Evolutionary conservation across 2,888 invertebrate genomes (phyloP), one percentile per base, ranked within the genome.

Genomic region (Gordius sp.): DNA sequence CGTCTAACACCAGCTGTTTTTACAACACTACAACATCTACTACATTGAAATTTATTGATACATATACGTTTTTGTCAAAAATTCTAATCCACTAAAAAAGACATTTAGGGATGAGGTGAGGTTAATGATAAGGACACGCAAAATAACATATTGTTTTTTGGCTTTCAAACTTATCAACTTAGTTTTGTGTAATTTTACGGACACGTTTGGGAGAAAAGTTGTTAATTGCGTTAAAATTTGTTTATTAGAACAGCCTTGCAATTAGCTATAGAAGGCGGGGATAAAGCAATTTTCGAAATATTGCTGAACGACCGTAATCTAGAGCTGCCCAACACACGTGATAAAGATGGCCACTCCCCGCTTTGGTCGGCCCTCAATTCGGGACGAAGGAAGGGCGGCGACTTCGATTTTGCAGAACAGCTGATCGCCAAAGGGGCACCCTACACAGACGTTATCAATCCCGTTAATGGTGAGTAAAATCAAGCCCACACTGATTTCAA

Each of bases 261-360:
- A 47, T 23, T 47, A n/a, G 47, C 47, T 47, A 47, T 47, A 4
- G 47, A 47, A 47, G 20, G 20, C 47, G 47, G 47, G 4, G 8
- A 4, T 20, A 8, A 47, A 47, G 4, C 47, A 4, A 47, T 47
- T 47, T 47, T 47, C 20, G 47, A 47, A 18, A 4, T 47, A 8
- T 23, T 47, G 8, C 47, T 47, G 4, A 4, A 47, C 4, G 20
- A 47, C 20, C 23, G n/a, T 20, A 8, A 8, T 20, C 20, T 47
- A n/a, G 16, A 47, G 23, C 47, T 47, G 13, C 4, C 20, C 8
- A 47, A 47, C 20, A n/a, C 23, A 4, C 47, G 47, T 4, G 47
- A 47, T 20, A 47, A 47, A 20, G 8, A 13, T n/a, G 47, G 47
- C 4, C 47, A 47, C 20, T n/a, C 47, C 8, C 8, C 20, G 4